Conservation (phyloP, 2,888 invertebrate species). For the Trimorus sp. region DNA sequence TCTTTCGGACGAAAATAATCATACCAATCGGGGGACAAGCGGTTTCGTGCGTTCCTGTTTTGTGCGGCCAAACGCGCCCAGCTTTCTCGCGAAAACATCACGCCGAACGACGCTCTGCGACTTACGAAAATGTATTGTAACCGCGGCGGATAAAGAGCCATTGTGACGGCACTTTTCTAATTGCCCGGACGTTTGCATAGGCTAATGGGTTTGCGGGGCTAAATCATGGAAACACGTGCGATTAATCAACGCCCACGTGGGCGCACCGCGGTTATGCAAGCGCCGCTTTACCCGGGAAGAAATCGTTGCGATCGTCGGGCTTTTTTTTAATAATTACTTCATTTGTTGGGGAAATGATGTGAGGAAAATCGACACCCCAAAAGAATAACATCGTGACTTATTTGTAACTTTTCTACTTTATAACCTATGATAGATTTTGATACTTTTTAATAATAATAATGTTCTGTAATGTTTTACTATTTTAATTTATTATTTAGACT, state of each 20-base stretch:
- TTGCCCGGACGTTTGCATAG: constrained; percentile 18
- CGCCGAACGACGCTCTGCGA: no score
- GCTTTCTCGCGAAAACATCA: background rate
- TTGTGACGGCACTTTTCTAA: constrained; percentile 33
- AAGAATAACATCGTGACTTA: no score
- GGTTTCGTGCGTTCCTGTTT: no score
- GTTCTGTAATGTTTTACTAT: no score
- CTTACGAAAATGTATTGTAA: no score
- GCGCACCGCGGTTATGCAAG: constrained; percentile 32
- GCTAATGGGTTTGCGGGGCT: constrained; percentile 24
- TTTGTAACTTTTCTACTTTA: no score
- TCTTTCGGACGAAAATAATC: constrained; percentile 40
- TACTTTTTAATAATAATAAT: no score
- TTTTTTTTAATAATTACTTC: constrained; percentile 4
- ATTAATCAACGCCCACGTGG: constrained; percentile 58
- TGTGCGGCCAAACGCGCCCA: no score
- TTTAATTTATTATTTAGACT: no score
- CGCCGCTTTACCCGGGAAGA: constrained; percentile 43
- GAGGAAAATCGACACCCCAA: no score
- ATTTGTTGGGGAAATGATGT: background rate
- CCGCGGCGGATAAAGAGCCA: constrained; percentile 4
- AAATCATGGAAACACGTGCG: constrained; percentile 46
- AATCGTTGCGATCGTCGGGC: background rate
- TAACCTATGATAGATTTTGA: no score
- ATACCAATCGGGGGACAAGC: constrained; percentile 3